phyloP scores from a whole-genome alignment of 2,888 invertebrate genomes.

The Leucophenga montana region DNA sequence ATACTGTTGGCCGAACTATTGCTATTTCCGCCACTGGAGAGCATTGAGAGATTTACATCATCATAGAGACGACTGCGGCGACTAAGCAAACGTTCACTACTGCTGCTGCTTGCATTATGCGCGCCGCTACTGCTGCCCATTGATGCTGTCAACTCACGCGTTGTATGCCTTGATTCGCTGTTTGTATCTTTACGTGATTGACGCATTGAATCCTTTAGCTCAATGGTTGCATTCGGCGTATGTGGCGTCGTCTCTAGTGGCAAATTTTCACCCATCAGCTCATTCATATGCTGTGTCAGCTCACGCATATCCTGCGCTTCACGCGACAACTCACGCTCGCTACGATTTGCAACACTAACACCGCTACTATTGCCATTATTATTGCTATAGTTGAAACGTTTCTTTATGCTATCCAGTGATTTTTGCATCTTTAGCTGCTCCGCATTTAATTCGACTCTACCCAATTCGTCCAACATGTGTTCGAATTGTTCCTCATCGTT shows the following conservation, averaged over 20 bases:
- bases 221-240: conserved; percentile 39
- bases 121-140: conserved; percentile 27
- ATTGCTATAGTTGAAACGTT: conserved; percentile 60
- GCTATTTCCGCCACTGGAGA: conserved; percentile 46
- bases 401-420: conserved; percentile 71
- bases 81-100: conserved; percentile 68
- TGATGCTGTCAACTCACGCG: not conserved
- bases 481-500: conserved; percentile 71
- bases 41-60: conserved; percentile 66
- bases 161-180: not conserved
- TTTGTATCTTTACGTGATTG: conserved; percentile 10
- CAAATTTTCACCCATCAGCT: conserved; percentile 32
- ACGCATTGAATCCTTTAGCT: conserved; percentile 26
- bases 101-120: conserved; percentile 26
- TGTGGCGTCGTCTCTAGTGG: not conserved
- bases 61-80: conserved; percentile 72
- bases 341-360: not conserved
- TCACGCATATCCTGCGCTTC: conserved; percentile 49
- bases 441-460: conserved; percentile 63
- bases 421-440: conserved; percentile 71
- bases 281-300: conserved; percentile 38
- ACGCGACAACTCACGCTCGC: conserved; percentile 42
- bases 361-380: not conserved
- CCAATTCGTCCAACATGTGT: conserved; percentile 68
- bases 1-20: too few species aligned